Percentiles rank a stretch among this genome's conserved stretches.
Evolutionary conservation across 2,888 invertebrate species (phyloP).

Genomic region (Nymphalis c-album): DNA sequence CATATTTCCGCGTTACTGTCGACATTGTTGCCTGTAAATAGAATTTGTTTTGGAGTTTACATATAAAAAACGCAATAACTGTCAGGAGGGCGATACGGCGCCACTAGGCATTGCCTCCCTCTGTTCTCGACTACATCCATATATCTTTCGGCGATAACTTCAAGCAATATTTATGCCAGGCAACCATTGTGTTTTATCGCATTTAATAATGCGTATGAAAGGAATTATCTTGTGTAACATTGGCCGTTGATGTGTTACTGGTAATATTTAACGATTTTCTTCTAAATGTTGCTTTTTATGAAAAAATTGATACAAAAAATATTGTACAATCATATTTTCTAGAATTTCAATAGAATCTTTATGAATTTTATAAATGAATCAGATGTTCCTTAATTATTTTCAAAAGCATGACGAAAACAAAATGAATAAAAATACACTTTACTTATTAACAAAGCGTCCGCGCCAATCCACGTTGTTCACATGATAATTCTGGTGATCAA

Average conservation of each 20-base stretch:
- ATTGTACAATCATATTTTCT: no score
- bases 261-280: conserved; percentile 7
- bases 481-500: no score
- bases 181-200: conserved; percentile 29
- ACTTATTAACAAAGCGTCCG: no score
- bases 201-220: conserved; percentile 29
- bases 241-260: not conserved
- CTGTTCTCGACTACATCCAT: conserved; percentile 20
- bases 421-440: no score
- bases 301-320: not conserved
- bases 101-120: conserved; percentile 48
- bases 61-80: conserved; percentile 67
- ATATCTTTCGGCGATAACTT: conserved; percentile 32
- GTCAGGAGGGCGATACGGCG: conserved; percentile 61
- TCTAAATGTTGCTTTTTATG: not conserved
- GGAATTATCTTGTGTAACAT: conserved; percentile 22
- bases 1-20: conserved; percentile 57
- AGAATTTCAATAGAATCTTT: no score
- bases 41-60: conserved; percentile 62
- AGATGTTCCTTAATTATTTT: no score
- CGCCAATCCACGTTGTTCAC: no score
- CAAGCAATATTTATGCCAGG: conserved; percentile 29
- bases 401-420: no score
- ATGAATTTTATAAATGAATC: no score
- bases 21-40: conserved; percentile 61